phyloP scores from a whole-genome alignment of 2,113 vertebrate genomes.

The Atherinomorus stipes region DNA sequence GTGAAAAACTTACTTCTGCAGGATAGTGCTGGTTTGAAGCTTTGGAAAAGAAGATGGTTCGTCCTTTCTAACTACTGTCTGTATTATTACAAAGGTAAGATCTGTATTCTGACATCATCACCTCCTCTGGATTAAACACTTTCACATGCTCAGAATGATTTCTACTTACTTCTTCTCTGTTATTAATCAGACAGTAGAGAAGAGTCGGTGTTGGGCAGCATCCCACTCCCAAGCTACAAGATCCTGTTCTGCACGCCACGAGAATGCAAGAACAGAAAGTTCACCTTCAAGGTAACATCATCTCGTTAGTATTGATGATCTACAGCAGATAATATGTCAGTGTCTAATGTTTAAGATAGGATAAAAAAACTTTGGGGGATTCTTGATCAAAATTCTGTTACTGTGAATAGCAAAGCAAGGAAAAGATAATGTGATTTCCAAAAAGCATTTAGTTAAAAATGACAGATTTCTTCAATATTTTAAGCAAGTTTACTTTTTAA shows the following conservation, averaged over 20 bases:
- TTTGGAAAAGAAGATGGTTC: constrained; percentile 95
- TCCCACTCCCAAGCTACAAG: constrained; percentile 90
- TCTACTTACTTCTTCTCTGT: neutral
- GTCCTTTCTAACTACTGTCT: constrained; percentile 92
- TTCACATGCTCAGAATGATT: neutral
- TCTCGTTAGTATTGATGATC: neutral
- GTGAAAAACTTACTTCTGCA: constrained; percentile 53
- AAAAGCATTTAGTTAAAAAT: neutral
- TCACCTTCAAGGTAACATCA: constrained; percentile 88
- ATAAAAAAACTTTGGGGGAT: too few relatives aligned
- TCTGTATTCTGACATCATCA: neutral
- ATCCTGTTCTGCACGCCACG: constrained; percentile 87
- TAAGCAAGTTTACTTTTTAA: too few relatives aligned
- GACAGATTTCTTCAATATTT: too few relatives aligned
- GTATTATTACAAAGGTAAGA: constrained; percentile 87
- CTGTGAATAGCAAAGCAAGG: neutral
- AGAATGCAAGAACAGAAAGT: constrained; percentile 88
- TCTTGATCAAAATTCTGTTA: neutral
- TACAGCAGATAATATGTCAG: neutral
- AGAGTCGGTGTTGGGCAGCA: constrained; percentile 89
- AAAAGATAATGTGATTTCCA: neutral
- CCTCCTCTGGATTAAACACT: neutral
- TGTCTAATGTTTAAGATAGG: neutral
- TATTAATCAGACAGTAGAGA: constrained; percentile 88
- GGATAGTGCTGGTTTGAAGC: constrained; percentile 91